phyloP scores from a whole-genome alignment of 2,113 vertebrate species.

The Petaurus breviceps region DNA sequence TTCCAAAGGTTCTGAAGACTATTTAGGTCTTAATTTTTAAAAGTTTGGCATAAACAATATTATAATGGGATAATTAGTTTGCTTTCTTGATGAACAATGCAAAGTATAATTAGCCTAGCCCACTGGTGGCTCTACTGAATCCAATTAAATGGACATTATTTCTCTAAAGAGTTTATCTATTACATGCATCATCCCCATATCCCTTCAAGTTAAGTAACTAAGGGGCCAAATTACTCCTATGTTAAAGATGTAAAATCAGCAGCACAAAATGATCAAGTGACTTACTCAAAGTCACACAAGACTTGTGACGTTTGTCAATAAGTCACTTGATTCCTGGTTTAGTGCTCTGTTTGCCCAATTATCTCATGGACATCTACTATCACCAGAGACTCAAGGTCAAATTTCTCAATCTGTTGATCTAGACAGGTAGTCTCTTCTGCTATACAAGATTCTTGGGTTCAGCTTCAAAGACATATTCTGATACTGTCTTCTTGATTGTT shows the following conservation, averaged over 20 bases:
- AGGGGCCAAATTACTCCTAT: not conserved
- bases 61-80: not conserved
- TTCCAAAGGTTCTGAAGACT: not conserved
- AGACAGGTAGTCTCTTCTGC: constrained; percentile 1
- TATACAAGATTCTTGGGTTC: constrained; percentile 9
- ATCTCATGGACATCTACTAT: not conserved
- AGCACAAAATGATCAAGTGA: constrained; percentile 18
- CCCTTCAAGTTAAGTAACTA: not conserved
- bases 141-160: not conserved
- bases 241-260: constrained; percentile 18
- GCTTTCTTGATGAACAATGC: not conserved
- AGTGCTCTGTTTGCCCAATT: not conserved
- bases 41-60: not conserved
- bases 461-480: constrained; percentile 39
- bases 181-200: not conserved
- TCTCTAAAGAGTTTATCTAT: not conserved
- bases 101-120: not conserved
- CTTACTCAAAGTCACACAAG: not conserved
- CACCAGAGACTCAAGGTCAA: constrained; percentile 29
- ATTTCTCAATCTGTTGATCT: constrained; percentile 30
- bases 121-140: not conserved
- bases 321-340: not conserved
- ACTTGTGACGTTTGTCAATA: constrained; percentile 2
- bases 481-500: constrained; percentile 2
- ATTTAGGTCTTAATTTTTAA: not conserved